A percentile compares a stretch with the other conserved stretches of the same genome.
phyloP scores from a whole-genome alignment of 2,888 invertebrate species.

The Leucozona laternaria region DNA sequence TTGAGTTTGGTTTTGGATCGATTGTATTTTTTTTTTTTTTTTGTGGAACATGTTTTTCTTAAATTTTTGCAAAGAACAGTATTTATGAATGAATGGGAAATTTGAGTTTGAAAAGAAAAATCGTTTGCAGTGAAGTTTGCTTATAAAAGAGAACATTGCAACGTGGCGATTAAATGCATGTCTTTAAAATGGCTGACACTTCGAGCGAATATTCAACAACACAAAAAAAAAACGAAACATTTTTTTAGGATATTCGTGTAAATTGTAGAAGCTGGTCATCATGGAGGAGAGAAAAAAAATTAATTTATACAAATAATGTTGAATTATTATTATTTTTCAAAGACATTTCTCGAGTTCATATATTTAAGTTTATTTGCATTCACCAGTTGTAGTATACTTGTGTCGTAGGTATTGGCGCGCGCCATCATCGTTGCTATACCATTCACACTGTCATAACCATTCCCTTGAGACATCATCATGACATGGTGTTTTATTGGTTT shows the following conservation, averaged over 20 bases:
- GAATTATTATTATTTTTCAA: not conserved
- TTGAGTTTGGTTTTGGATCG: conserved; percentile 24
- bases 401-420: conserved; percentile 61
- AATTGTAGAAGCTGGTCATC: not conserved
- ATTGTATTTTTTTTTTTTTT: conserved; percentile 20
- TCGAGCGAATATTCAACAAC: not conserved
- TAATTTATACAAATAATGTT: not conserved
- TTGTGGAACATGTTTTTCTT: conserved; percentile 1
- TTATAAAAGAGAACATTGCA: conserved; percentile 9
- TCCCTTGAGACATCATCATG: conserved; percentile 34
- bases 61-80: conserved; percentile 19
- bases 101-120: conserved; percentile 13
- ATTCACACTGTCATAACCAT: conserved; percentile 17
- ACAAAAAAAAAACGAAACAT: not conserved
- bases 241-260: not conserved
- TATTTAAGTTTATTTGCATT: not conserved
- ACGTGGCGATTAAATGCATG: conserved; percentile 47
- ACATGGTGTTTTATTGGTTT: conserved; percentile 45
- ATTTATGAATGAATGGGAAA: conserved; percentile 70
- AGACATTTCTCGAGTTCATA: not conserved
- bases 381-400: not conserved
- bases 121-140: not conserved
- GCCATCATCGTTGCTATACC: conserved; percentile 43
- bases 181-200: conserved; percentile 70
- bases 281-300: not conserved